Conservation (phyloP, 2,113 vertebrate genomes). For the Calyptomena viridis region DNA sequence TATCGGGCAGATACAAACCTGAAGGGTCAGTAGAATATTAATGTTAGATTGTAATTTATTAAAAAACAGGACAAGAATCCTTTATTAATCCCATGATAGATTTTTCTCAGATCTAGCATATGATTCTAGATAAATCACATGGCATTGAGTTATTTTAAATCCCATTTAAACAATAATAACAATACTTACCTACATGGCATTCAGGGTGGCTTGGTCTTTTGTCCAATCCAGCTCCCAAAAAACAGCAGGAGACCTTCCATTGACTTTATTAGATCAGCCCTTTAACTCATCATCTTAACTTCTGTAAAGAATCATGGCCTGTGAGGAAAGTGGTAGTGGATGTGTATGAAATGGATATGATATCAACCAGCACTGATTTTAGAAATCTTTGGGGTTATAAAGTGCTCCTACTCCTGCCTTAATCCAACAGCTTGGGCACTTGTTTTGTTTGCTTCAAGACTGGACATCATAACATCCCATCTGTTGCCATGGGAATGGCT, state of each 20-base stretch:
- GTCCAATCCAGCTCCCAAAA: neutral
- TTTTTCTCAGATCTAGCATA: neutral
- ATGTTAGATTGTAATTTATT: neutral
- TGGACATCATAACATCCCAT: constrained; percentile 8
- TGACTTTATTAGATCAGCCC: neutral
- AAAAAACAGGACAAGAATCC: neutral
- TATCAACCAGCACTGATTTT: neutral
- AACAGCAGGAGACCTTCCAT: neutral
- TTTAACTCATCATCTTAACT: neutral
- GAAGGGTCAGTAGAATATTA: neutral
- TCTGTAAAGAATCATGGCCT: neutral
- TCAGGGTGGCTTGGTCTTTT: neutral
- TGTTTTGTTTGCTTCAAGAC: neutral
- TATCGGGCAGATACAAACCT: neutral
- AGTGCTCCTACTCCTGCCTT: neutral
- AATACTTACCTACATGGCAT: neutral
- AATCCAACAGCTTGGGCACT: fast-evolving
- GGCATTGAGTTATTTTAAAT: neutral
- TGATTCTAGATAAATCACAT: neutral
- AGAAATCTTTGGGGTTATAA: neutral
- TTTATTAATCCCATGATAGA: neutral
- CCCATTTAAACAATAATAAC: neutral
- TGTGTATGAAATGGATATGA: neutral
- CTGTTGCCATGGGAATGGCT: constrained; percentile 49
- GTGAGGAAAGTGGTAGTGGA: neutral